Conservation (phyloP, 2,113 vertebrate species). For the Actenoides hombroni region DNA sequence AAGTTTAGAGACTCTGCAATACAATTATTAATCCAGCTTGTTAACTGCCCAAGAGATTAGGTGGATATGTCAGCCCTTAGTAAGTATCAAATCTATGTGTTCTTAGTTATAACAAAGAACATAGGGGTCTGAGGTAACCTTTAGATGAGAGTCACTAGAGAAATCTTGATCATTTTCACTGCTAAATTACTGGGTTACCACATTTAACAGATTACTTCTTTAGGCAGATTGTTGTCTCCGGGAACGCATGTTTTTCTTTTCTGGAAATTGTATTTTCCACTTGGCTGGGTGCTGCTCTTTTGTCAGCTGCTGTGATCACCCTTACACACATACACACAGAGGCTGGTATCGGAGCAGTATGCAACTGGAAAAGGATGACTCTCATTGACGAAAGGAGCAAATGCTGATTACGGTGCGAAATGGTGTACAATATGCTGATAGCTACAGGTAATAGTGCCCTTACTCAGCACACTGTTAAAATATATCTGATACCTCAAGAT, state of each 20-base stretch:
- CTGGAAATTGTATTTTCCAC: background rate
- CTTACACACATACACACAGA: background rate
- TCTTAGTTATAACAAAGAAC: background rate
- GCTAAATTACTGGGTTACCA: background rate
- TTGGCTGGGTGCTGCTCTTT: background rate
- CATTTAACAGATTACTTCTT: conserved; percentile 9
- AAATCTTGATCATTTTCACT: background rate
- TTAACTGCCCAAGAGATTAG: background rate
- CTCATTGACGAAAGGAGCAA: background rate
- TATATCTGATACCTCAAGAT: background rate
- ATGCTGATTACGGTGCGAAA: background rate
- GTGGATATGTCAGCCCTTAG: background rate
- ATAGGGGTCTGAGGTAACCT: background rate
- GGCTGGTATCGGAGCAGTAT: background rate
- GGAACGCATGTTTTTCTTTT: background rate
- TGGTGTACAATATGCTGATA: background rate
- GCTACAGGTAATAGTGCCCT: background rate
- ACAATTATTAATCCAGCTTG: background rate
- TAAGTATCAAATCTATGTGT: background rate
- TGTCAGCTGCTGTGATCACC: background rate
- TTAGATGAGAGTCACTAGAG: background rate
- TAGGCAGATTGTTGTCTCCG: conserved; percentile 15
- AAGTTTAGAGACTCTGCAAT: background rate
- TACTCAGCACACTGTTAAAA: background rate
- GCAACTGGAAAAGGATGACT: background rate